phyloP scores from a whole-genome alignment of 2,797 vertebrate species.

The Epinephelus awoara region DNA sequence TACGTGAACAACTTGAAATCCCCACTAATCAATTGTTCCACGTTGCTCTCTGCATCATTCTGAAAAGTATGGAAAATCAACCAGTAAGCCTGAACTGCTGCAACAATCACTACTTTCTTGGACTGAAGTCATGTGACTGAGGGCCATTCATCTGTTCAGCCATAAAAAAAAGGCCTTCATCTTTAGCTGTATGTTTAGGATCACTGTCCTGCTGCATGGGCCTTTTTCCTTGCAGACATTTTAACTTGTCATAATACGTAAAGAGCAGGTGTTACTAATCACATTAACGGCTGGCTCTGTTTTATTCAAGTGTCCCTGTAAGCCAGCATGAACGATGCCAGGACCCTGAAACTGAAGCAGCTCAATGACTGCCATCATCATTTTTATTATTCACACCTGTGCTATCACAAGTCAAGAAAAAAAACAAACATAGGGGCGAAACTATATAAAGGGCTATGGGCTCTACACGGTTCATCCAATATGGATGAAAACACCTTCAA shows the following conservation, averaged over 20 bases:
- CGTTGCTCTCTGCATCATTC: neutral
- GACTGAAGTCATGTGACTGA: too few species aligned
- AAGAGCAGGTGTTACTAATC: too few species aligned
- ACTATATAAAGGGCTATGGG: neutral
- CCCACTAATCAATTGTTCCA: neutral
- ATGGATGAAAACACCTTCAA: neutral
- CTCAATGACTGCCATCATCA: too few species aligned
- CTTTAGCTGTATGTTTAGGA: too few species aligned
- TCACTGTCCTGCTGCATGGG: too few species aligned
- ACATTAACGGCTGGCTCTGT: too few species aligned
- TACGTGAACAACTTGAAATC: neutral
- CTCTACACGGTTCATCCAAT: neutral
- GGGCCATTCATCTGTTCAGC: neutral
- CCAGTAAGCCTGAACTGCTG: neutral
- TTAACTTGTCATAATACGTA: too few species aligned
- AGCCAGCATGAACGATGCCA: too few species aligned
- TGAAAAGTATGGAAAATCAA: neutral
- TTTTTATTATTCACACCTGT: neutral
- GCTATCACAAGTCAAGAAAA: too few species aligned
- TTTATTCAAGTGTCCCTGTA: too few species aligned
- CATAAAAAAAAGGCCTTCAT: neutral
- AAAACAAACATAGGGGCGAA: neutral
- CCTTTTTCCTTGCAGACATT: too few species aligned
- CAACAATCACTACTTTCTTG: neutral
- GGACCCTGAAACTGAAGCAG: too few species aligned